Evolutionary conservation across 92 coral and sea anemone genomes (phyloP).

Genomic region (Phymanthus crucifer): DNA sequence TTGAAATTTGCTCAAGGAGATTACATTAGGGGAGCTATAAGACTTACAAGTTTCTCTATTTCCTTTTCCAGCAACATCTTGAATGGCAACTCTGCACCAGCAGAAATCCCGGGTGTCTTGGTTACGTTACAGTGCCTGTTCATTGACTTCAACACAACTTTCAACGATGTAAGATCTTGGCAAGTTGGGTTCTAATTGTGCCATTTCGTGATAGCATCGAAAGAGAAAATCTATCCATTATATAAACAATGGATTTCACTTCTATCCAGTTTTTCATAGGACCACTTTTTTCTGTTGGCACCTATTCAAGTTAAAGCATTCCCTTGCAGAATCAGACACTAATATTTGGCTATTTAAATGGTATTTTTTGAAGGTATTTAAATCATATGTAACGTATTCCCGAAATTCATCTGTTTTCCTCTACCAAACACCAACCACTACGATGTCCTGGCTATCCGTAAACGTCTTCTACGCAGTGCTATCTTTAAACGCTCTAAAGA

Average conservation of each 20-base stretch:
- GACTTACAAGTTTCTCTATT: slow-evolving; percentile 19
- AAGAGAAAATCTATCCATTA: slow-evolving; percentile 19
- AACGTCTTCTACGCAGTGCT: too few relatives aligned
- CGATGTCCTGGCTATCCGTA: too few relatives aligned
- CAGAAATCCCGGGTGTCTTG: slow-evolving; percentile 20
- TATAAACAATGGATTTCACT: slow-evolving; percentile 7
- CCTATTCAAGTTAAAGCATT: neutral
- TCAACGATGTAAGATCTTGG: slow-evolving; percentile 16
- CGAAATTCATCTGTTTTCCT: too few relatives aligned
- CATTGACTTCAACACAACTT: slow-evolving; percentile 11
- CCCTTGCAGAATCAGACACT: too few relatives aligned
- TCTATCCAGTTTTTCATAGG: neutral
- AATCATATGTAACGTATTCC: too few relatives aligned
- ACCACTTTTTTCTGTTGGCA: neutral
- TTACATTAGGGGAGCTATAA: neutral
- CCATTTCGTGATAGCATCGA: slow-evolving; percentile 15
- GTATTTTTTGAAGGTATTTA: too few relatives aligned
- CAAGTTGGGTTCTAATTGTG: slow-evolving; percentile 8
- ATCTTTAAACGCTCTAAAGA: too few relatives aligned
- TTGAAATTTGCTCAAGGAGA: neutral
- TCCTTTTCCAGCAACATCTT: neutral
- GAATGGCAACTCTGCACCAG: slow-evolving; percentile 24
- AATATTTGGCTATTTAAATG: too few relatives aligned
- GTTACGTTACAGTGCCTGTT: neutral
- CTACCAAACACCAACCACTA: too few relatives aligned